Evolutionary conservation across 1,140 invertebrate genomes (phyloP), one percentile per base, ranked within the genome.

Genomic region (Drosophila paulistorum): DNA sequence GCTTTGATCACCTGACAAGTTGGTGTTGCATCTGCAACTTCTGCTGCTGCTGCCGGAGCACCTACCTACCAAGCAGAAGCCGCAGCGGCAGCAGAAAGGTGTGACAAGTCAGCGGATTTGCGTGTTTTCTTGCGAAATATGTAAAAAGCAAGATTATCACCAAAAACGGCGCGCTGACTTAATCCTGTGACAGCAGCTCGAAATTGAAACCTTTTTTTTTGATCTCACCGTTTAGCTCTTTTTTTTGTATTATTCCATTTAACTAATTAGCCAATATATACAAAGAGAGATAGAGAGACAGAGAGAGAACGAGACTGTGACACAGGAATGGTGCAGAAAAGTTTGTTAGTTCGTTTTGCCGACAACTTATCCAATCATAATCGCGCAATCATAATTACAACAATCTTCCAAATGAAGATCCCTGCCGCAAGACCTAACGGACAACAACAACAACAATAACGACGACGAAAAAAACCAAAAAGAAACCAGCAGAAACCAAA

Each of bases 31-130:
- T 69, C 51, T 68, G 60, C 70, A 66, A 65, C 62, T 65, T 68
- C 30, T 57, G 37, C 37, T 39, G 37, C 37, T 39, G 35, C 30
- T 26, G 23, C 23, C 3, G 20, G 20, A 41, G 9, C 30, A 74
- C 73, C 68, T 60, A 62, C 58, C 42, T 65, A 33, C 23, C 55
- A 65, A 62, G 71, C 72, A 75, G 45, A 9, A 48, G 71, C 37
- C 26, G n/a, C 39, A 14, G 65, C 7, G 10, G 37, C 37, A 39
- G 37, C 37, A 39, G n/a, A 62, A 83, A 87, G 84, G 84, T 87
- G 84, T 87, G 84, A 87, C 84, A 87, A 87, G 84, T 87, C 84
- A 87, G 84, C 80, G 84, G 84, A 87, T 87, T 86, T 89, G 84
- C 84, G 84, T 89, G 84, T 87, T 83, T 86, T 87, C 84, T 79